A percentile compares a stretch with the other conserved stretches of the same genome.
Conservation (phyloP, 2,113 vertebrate genomes). For the Pavo muticus region DNA sequence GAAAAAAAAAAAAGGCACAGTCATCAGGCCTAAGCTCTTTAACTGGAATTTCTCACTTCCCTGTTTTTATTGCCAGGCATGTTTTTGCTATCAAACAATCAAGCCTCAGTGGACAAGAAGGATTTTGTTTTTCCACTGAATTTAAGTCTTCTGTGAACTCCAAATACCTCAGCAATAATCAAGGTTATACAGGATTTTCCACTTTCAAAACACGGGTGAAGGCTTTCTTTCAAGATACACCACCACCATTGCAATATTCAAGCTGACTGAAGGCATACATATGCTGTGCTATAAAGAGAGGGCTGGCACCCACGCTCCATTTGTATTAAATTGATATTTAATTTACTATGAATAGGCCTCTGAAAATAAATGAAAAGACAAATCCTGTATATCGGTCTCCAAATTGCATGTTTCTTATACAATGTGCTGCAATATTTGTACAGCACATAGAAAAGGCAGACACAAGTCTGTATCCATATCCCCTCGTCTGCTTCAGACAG, state of each 20-base stretch:
- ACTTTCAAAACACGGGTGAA: neutral
- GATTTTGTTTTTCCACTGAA: neutral
- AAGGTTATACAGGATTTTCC: neutral
- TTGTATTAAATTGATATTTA: conserved; percentile 35
- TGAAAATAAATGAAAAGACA: conserved; percentile 15
- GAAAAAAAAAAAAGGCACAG: neutral
- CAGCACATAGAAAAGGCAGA: neutral
- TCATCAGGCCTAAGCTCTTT: neutral
- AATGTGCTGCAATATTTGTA: neutral
- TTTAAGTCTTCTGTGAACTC: neutral
- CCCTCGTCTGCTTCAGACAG: neutral
- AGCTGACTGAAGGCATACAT: neutral
- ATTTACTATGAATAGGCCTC: conserved; percentile 42
- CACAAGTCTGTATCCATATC: neutral
- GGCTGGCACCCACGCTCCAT: neutral
- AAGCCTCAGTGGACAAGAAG: neutral
- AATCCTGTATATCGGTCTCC: neutral
- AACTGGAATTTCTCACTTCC: neutral
- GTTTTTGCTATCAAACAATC: neutral
- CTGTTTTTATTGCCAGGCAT: neutral
- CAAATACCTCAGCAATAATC: neutral
- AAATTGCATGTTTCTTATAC: neutral
- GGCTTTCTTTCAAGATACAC: neutral
- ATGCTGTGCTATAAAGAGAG: conserved; percentile 6
- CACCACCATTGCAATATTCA: neutral